Percentiles rank a stretch among this genome's conserved stretches.
Conservation (phyloP, 2,888 invertebrate genomes). For the Achlya flavicornis region DNA sequence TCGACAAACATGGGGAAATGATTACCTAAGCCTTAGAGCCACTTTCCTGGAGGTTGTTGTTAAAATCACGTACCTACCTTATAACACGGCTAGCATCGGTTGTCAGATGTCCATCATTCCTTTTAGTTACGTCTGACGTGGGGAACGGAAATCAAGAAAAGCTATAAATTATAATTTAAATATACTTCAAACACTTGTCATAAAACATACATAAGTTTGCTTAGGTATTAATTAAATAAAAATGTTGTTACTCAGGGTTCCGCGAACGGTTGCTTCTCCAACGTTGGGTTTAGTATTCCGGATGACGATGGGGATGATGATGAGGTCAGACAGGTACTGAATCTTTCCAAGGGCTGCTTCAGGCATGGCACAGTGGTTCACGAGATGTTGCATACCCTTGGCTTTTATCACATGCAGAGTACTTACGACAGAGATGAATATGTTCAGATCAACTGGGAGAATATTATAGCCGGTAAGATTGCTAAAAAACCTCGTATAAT, state of each 20-base stretch:
- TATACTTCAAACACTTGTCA: no score
- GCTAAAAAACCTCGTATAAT: not conserved
- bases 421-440: conserved; percentile 90
- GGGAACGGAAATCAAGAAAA: not conserved
- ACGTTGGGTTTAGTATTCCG: conserved; percentile 62
- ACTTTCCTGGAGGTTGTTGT: not conserved
- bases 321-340: conserved; percentile 70
- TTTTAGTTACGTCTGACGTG: not conserved
- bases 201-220: no score
- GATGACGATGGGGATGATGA: conserved; percentile 55
- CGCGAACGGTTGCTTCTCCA: conserved; percentile 82
- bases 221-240: not conserved
- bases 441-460: conserved; percentile 89
- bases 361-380: conserved; percentile 87
- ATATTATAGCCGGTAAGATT: conserved; percentile 84
- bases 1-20: not conserved
- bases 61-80: not conserved
- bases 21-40: not conserved
- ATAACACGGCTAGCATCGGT: not conserved
- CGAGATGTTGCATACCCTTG: conserved; percentile 91
- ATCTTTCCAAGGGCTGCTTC: conserved; percentile 83
- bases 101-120: not conserved
- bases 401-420: conserved; percentile 93
- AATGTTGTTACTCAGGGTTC: conserved; percentile 86
- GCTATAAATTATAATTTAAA: not conserved